Base-by-base conservation (phyloP, 2,888 invertebrate species). In the Augiades crinisus region DNA sequence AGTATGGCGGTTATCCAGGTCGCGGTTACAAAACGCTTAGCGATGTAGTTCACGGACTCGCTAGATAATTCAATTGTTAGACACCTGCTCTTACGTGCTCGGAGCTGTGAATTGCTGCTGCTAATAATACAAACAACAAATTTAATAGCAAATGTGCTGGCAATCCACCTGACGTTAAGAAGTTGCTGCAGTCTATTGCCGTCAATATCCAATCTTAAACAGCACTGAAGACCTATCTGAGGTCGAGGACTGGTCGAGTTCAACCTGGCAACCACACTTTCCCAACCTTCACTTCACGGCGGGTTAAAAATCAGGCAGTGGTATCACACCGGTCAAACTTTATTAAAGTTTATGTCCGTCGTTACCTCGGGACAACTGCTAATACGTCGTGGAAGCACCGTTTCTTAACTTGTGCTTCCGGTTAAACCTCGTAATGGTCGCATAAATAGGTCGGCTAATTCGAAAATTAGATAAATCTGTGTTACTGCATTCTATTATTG, bases 41-140 rank as follows among this genome's bases (percentile, higher is more conserved):
- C 70, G 59, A 87, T 81, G 79, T 83, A 76, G 86, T 82, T 86
- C 85, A 87, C 75, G 84, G 86, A 76, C 81, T 72, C 59, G 67
- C 67, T 61, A 67, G 68, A 71, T 81, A 80, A 83, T 81, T 78
- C 65, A 71, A 74, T 83, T 81, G 76, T 67, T 70, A 69, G 74
- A 75, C 75, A 77, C 75, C 62, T 64, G 63, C 41, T 55, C 49
- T 50, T 44, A 33, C 47, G 19, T 38, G 47, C 53, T 41, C 10
- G n/a, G 41, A 34, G 41, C 49, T 38, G 47, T 49, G 31, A 33
- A 49, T 33, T 34, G 34, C 19, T 49, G 17, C 2, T 33, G 19
- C 10, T 10, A 3, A 38, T 40, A 34, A 17, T n/a, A 49, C 34
- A 49, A 49, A 49, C 49, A 45, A 24, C 40, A 33, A 37, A n/a